Evolutionary conservation across 2,113 vertebrate species (phyloP), one percentile per base, ranked within the genome.

Genomic region (Dipodomys ordii): DNA sequence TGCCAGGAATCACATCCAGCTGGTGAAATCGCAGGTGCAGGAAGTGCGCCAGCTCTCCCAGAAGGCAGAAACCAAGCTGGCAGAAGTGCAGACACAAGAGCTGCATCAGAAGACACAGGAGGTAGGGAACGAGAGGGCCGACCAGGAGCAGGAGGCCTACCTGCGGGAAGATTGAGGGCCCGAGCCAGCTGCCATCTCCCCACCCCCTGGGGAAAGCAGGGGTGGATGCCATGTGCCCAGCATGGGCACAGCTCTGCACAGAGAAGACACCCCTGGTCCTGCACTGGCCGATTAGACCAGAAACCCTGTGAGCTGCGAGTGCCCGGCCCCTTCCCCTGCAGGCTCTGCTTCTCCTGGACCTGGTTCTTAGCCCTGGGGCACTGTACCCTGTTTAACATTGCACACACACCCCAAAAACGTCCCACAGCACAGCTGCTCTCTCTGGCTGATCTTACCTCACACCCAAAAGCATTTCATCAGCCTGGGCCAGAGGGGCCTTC

Each of bases 41-140:
- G 99, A 99, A 88, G 98, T 98, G 0, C 97, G 97, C 49, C 99
- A 99, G 97, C 97, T 99, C 27, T 99, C 98, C 3, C 91, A 96
- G 94, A 99, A 99, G 39, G 99, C 99, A 0, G 99, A 99, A 93
- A 98, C 98, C 96, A 99, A 98, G 97, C 88, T 99, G 93, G 98
- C 99, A 0, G 99, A 99, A 93, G 97, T 96, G 3, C 99, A 99
- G 98, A 99, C 98, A 0, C 98, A 98, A n/a, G 98, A 99, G 79
- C 98, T 99, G 16, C 95, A 72, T 35, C 94, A 97, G 49, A 98
- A 97, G 79, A 53, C 94, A 3, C 86, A 80, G 60, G 97, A 96
- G 23, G 96, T 83, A 0, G 90, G 88, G 60, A 97, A 96, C 1
- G 97, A 98, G 67, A 92, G 94, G 20, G 74, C 81, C 0, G 98